Evolutionary conservation across 2,113 vertebrate species (phyloP), one percentile per base, ranked within the genome.

Genomic region (Chaetorhynchus papuensis): DNA sequence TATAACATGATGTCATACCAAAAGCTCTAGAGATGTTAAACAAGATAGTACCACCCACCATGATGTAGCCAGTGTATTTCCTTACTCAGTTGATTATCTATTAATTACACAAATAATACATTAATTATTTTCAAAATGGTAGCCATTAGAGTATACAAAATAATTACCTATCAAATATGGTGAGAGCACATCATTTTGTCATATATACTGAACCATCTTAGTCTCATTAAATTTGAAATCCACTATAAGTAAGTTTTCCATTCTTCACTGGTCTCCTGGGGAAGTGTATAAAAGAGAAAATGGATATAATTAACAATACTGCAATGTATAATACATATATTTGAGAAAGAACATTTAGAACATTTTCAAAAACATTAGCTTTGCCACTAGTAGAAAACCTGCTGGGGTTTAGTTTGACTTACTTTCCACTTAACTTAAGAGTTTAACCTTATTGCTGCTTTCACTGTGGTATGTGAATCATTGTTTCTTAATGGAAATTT

Each of bases 161-260:
- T 86, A 96, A 95, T 94, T 94, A 89, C 59, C 30, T 86, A 95
- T 87, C 81, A 92, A 93, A 83, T 89, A 91, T 74, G 52, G 72
- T 84, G 75, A 88, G 42, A 90, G 45, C 71, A 90, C 61, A 92
- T 91, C 8, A 66, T 76, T 95, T 92, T 96, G 77, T 92, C 75
- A 74, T 93, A 80, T 87, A 71, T 94, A 86, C 93, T 93, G 90
- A 89, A 70, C 88, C 45, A 57, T 95, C 93, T 91, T 96, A 94
- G 84, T 97, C 79, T 97, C 93, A 96, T 97, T 96, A 97, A 95
- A 92, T 95, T 71, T 95, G 78, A 97, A 96, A 95, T 94, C 77
- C 90, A 52, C 76, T 88, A 93, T 95, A 94, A 95, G 89, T 92
- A 92, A 94, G 69, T 95, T 93, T 97, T 93, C 85, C 49, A 87